Base-by-base conservation (phyloP, 2,113 vertebrate species). In the Ceyx cyanopectus region DNA sequence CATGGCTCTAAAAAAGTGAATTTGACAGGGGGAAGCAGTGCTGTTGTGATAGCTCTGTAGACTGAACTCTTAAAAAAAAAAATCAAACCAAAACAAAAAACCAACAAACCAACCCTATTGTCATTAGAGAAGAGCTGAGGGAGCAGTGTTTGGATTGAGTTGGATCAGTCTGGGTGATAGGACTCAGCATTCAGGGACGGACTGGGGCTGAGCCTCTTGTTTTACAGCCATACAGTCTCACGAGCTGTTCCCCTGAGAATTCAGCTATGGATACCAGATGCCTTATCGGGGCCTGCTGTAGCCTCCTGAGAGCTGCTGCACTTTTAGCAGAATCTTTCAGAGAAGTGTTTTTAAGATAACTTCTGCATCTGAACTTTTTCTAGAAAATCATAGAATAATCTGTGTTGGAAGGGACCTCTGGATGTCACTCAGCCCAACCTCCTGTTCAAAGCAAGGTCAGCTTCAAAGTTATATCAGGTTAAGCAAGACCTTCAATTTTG, bases 121-220 rank as follows among this genome's bases (percentile, higher is more conserved):
- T 95, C 81, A 67, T 89, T 20, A 89, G 91, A 93, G 95, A 95
- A 92, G 81, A 93, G 90, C 95, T 91, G 90, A 88, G 89, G 81
- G 94, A 95, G 92, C 93, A 90, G 2, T 92, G 85, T 95, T 94
- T 95, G 93, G 78, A 90, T 82, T 93, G 96, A 61, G 82, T 45
- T 85, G 94, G 86, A 94, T 96, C 94, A 76, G 90, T 68, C 75
- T 82, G 81, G 85, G 86, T 56, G 89, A 91, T 82, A 81, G 87
- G 37, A 89, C 93, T 94, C 77, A 90, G 93, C 58, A 37, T 18
- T 69, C 62, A 56, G 83, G 62, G 54, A 77, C 84, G 50, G 72
- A 67, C 65, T 19, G 63, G 79, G 69, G 77, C 82, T 86, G 68
- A 86, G 90, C 77, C 86, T 94, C 79, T 73, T 29, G 48, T 75